Evolutionary conservation across 2,888 invertebrate genomes (phyloP).

Genomic region (Pimpla rufipes): DNA sequence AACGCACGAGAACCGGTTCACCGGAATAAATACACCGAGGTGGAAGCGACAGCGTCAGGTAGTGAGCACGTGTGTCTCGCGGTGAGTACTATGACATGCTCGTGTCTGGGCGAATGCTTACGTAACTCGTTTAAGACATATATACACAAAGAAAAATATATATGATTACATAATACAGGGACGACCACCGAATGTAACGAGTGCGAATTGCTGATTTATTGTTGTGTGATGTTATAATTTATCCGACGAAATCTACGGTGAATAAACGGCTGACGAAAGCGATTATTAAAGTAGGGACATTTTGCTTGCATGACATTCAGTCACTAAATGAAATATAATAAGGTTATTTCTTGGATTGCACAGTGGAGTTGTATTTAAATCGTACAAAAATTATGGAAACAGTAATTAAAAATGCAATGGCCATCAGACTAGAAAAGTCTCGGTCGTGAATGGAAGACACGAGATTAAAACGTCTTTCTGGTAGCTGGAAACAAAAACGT

Average conservation of each 20-base stretch:
- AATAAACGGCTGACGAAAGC: neutral
- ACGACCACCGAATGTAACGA: neutral
- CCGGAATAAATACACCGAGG: conserved; percentile 49
- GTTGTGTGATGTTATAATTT: conserved; percentile 11
- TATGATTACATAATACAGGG: conserved; percentile 24
- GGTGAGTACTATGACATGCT: conserved; percentile 8
- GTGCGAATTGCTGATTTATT: conserved; percentile 4
- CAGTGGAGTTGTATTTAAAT: neutral
- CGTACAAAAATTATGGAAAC: conserved; percentile 6
- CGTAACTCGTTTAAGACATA: conserved; percentile 31
- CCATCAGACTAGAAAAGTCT: conserved; percentile 46
- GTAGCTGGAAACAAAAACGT: conserved; percentile 25
- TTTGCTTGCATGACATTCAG: neutral
- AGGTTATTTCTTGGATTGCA: conserved; percentile 3
- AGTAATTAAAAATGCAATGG: conserved; percentile 52
- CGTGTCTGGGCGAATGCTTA: conserved; percentile 29
- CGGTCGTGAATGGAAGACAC: conserved; percentile 63
- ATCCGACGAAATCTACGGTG: neutral
- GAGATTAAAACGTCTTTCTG: conserved; percentile 62
- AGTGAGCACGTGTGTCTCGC: conserved; percentile 37
- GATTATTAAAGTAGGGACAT: neutral
- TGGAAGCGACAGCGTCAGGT: conserved; percentile 42
- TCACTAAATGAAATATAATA: neutral
- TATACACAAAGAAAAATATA: conserved; percentile 1
- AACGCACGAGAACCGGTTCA: conserved; percentile 58